phyloP scores from a whole-genome alignment of 92 coral and sea anemone species.

The Diadumene lineata region DNA sequence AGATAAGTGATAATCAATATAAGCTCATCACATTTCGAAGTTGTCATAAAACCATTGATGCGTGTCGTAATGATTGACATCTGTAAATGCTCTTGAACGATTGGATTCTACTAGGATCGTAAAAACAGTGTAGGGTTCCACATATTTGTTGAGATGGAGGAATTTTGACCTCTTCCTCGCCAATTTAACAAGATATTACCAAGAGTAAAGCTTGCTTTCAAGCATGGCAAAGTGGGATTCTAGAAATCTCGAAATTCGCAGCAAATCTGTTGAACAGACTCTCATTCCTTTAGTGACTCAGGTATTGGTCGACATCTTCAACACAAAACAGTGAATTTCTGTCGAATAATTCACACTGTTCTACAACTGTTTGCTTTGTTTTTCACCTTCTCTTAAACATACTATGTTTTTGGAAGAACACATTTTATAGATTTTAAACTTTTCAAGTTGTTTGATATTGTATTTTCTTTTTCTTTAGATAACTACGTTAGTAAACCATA shows the following conservation, averaged over 20 bases:
- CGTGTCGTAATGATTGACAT: constrained; percentile 77
- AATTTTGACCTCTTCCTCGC: constrained; percentile 28
- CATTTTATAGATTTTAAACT: neutral
- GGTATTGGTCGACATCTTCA: constrained; percentile 43
- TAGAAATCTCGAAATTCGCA: constrained; percentile 82
- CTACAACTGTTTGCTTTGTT: neutral
- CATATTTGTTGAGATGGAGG: constrained; percentile 29
- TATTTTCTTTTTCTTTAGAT: constrained; percentile 53
- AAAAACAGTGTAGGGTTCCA: constrained; percentile 21
- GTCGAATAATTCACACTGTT: constrained; percentile 22
- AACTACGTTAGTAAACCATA: constrained; percentile 97
- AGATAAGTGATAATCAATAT: neutral
- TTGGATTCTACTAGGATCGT: constrained; percentile 23
- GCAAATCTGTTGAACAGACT: constrained; percentile 98
- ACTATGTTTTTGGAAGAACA: neutral
- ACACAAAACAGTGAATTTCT: constrained; percentile 23
- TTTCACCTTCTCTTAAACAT: neutral
- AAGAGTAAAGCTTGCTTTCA: constrained; percentile 1
- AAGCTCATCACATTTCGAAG: constrained; percentile 19
- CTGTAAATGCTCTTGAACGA: constrained; percentile 26
- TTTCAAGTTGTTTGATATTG: constrained; percentile 2
- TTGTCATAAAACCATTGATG: constrained; percentile 43
- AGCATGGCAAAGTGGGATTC: constrained; percentile 93
- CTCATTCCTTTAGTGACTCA: constrained; percentile 91
- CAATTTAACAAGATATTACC: constrained; percentile 11